These are phyloP conservation scores for Megalurothrips usitatus DNA, from an alignment of 2,888 invertebrate species.

Conservation along the genomic window DNA sequence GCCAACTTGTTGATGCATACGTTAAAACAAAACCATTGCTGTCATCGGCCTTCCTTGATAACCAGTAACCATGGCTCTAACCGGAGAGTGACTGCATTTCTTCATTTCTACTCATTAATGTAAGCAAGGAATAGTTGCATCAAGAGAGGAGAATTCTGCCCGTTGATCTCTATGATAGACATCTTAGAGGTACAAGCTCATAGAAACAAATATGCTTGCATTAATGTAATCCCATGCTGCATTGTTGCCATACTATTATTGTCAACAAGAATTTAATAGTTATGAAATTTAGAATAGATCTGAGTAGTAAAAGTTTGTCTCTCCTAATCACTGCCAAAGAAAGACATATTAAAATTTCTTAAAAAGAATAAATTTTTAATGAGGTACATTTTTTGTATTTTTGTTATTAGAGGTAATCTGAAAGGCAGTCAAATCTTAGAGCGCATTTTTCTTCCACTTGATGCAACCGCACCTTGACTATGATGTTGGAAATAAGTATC, in stretches of 20 bases:
- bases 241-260: background rate
- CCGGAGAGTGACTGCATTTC: constrained; percentile 4
- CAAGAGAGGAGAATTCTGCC: background rate
- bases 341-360: background rate
- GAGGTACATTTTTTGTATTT: background rate
- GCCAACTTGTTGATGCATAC: background rate
- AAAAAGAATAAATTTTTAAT: background rate
- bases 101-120: background rate
- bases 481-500: constrained; percentile 4
- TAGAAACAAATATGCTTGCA: constrained; percentile 7
- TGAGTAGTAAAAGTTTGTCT: background rate
- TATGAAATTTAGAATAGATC: background rate
- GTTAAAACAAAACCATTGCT: background rate
- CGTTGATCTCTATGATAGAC: background rate
- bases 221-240: no score
- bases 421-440: background rate
- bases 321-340: constrained; percentile 15
- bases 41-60: background rate
- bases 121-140: background rate
- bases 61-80: constrained; percentile 22
- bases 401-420: background rate
- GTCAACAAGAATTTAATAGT: background rate
- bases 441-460: background rate
- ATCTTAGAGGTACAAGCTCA: background rate
- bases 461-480: background rate